Evolutionary conservation across 2,797 vertebrate species (phyloP), one percentile per base, ranked within the genome.

Genomic region (Arctocebus calabarensis): DNA sequence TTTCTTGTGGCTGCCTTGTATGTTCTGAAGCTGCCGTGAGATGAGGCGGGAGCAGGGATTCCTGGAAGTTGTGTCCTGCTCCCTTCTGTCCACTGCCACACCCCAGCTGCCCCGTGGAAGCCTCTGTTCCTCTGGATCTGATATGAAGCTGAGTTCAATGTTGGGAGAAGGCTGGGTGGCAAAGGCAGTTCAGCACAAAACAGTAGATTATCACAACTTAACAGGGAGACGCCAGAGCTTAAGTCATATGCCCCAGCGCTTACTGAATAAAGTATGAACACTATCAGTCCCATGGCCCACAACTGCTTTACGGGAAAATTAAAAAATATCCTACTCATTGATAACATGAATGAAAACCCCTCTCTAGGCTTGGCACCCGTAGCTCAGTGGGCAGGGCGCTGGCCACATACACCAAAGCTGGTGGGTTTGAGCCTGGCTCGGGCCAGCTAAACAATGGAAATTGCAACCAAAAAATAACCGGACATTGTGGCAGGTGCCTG

Each of bases 211-310:
- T 75, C 48, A 7, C 19, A 71, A 68, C 7, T 20, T 57, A 27
- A 6, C 52, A 57, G 11, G 43, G 10, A 62, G 34, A 19, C 17
- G 12, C 0, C 4, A 2, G 1, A 40, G 37, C 16, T 81, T n/a
- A n/a, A 79, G 32, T 27, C 32, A n/a, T 6, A 12, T 4, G 29
- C 6, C 37, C 13, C n/a, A 75, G 1, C 7, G 27, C 40, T 23
- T 14, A 19, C 19, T 57, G 17, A 32, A 19, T 32, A 13, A 29
- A 52, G 29, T 3, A 25, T 7, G 55, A 84, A 27, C 37, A 37
- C 17, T 4, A 6, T 37, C 48, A 13, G 43, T 29, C 20, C 34
- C 55, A 7, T 27, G 0, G 8, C 23, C 59, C 55, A 0, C 8
- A 13, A n/a, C 19, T 37, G 37, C 5, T 70, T 84, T 29, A n/a